Evolutionary conservation across 2,113 vertebrate species (phyloP), one percentile per base, ranked within the genome.

Genomic region (Pedionomus torquatus): DNA sequence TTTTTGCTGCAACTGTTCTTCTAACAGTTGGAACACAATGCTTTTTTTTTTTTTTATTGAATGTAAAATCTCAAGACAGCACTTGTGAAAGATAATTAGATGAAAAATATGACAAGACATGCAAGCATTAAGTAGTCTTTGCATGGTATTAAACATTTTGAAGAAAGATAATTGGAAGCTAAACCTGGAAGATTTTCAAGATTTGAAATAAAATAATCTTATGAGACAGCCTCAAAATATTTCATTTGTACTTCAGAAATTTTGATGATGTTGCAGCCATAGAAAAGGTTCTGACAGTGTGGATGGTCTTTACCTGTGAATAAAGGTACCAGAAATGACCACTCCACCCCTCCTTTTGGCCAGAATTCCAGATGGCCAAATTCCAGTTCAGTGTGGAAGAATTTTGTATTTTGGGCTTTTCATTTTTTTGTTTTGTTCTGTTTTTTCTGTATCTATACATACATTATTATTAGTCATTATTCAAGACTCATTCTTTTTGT

Each of bases 31-130:
- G 66, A 95, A 90, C 17, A n/a, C 35, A 77, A 17, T 63, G 19
- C 8, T 15, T 77, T 78, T 66, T 83, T 15, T 79, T 80, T 69
- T 80, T 58, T 58, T 43, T 52, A 66, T 5, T 51, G 66, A 35
- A 77, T 76, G 14, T 69, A 87, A 96, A 94, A 96, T 87, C 66
- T 95, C 66, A n/a, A 87, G 58, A 75, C 15, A 71, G 66, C 44
- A 72, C n/a, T 95, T 79, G 48, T 87, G 11, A 81, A 75, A 90
- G 84, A 83, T 92, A 96, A 92, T 94, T 68, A 89, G 48, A 89
- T 83, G 23, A 94, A 94, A 95, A 93, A 77, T 77, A 87, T 90
- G 71, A 83, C 44, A 93, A 92, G 84, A 84, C 69, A 75, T 85
- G 76, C 58, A 91, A 76, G 25, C 41, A 75, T 92, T 87, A 96